Conservation (phyloP, 2,797 vertebrate genomes). For the Prionace glauca region DNA sequence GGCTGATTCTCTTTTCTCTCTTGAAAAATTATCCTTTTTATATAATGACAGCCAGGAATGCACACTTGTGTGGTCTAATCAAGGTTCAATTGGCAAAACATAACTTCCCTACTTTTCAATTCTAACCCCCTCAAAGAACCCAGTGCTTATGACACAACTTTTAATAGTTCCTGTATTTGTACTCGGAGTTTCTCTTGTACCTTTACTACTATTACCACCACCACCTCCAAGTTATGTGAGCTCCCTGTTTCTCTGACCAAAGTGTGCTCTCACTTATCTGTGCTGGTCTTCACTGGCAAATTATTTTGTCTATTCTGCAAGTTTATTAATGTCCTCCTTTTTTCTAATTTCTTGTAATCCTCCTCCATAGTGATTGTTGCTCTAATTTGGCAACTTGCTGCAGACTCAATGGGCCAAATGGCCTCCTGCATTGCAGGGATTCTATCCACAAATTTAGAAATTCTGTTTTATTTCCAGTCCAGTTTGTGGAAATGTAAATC, state of each 20-base stretch:
- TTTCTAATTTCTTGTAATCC: too few relatives aligned
- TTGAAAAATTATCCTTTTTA: too few relatives aligned
- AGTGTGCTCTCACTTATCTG: background rate
- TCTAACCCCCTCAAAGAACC: background rate
- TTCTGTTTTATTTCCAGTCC: background rate
- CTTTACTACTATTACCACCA: too few relatives aligned
- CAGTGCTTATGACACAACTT: background rate
- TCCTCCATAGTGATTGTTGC: background rate
- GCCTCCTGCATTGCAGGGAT: too few relatives aligned
- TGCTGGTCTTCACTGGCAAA: background rate
- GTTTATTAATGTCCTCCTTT: background rate
- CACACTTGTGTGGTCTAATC: too few relatives aligned
- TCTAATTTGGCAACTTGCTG: background rate
- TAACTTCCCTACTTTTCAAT: background rate
- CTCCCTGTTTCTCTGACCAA: too few relatives aligned
- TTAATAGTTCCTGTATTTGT: background rate
- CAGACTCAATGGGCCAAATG: too few relatives aligned
- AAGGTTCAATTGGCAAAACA: background rate
- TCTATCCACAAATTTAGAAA: background rate
- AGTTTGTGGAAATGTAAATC: background rate
- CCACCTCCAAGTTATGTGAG: background rate
- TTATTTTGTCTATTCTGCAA: background rate
- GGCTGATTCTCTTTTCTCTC: too few relatives aligned
- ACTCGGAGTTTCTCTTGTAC: background rate
- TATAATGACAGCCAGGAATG: too few relatives aligned